phyloP scores from a whole-genome alignment of 2,797 vertebrate genomes.

The Avahi laniger region DNA sequence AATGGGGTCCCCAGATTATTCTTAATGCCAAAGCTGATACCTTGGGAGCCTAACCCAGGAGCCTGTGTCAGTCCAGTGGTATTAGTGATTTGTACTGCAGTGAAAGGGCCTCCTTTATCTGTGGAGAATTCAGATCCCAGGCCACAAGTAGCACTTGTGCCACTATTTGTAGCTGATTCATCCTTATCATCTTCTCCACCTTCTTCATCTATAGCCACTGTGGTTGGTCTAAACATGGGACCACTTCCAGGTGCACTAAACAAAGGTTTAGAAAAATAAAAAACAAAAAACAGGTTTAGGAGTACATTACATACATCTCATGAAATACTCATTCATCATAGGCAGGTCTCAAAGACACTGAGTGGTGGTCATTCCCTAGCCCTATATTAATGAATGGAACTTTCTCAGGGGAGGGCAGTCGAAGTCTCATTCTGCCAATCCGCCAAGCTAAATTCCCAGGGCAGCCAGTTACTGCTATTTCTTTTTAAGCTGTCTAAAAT shows the following conservation, averaged over 20 bases:
- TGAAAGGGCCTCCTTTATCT: constrained; percentile 83
- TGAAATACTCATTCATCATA: not conserved
- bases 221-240: constrained; percentile 98
- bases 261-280: constrained; percentile 66
- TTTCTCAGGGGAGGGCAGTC: not conserved
- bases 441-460: not conserved
- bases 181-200: constrained; percentile 87
- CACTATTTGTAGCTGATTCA: constrained; percentile 82
- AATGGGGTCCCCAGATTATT: constrained; percentile 85
- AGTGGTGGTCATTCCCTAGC: not conserved
- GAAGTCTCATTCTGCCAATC: not conserved
- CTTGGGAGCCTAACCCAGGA: constrained; percentile 77
- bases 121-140: constrained; percentile 69
- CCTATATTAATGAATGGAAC: not conserved
- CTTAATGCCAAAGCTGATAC: constrained; percentile 92
- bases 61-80: constrained; percentile 56
- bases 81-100: constrained; percentile 70
- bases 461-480: not conserved
- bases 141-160: constrained; percentile 72
- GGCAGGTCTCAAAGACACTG: not conserved
- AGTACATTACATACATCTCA: not conserved
- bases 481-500: not conserved
- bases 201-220: constrained; percentile 95
- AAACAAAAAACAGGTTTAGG: constrained; percentile 29
- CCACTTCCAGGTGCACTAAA: constrained; percentile 95